Base-by-base conservation (phyloP, 2,888 invertebrate species). In the Chloroclystis v-ata region DNA sequence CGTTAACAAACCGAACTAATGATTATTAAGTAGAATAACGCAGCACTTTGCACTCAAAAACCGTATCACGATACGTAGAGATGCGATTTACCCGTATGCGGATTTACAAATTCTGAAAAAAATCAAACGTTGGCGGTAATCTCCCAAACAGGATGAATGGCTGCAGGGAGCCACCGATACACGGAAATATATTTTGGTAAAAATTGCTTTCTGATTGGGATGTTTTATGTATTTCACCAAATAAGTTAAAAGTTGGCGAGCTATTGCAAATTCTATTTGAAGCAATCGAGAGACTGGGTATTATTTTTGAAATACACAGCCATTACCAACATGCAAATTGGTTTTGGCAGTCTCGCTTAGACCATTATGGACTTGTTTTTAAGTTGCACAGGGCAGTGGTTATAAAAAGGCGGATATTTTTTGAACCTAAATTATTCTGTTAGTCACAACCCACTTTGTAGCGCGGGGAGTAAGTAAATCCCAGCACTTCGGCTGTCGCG, bases 1-100 rank as follows among this genome's bases (percentile, higher is more conserved):
- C 79, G 70, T 83, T 86, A 86, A 85, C 86, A 85, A 86, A 86
- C 83, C 82, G 76, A 82, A 82, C 83, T 85, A 84, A 85, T 84
- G 82, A 83, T 81, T 82, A 81, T 85, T 83, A 82, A 82, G 73
- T 82, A 80, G 81, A 83, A 84, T 83, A 82, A 85, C 82, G 78
- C 72, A 79, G 78, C 81, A 84, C 82, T 82, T 82, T 76, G 69
- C 76, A 69, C 71, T 67, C 65, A 71, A 74, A 74, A 75, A 71
- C 67, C 74, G 63, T 38, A 71, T 69, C 73, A 72, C 64, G 63
- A 37, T 61, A 55, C 47, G 56, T 67, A 72, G 68, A 75, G 63
- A 74, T 67, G 66, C 68, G 67, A 60, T 59, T 53, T 55, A 49
- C 54, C 55, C 55, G 59, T 55, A 59, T 75, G 63, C 50, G 44